Evolutionary conservation across 2,113 vertebrate species (phyloP), one percentile per base, ranked within the genome.

Genomic region (Reinhardtius hippoglossoides): DNA sequence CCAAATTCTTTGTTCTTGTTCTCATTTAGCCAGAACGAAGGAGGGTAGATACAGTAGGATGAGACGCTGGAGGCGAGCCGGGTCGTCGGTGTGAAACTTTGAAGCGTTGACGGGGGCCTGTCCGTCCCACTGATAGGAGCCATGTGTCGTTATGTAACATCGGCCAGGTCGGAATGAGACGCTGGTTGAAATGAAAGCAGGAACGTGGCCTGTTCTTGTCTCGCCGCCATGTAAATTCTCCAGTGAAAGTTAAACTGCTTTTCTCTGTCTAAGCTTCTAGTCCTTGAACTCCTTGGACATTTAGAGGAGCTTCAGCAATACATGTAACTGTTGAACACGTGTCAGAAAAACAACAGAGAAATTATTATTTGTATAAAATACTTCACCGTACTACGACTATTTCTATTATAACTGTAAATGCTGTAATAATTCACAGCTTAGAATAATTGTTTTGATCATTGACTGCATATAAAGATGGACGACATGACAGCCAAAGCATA

Each of bases 1-100:
- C 26, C 62, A 37, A 76, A 77, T 60, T 61, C 80, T 90, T 90
- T 90, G 84, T 90, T 81, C 87, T 88, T 46, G 76, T 85, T 84
- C 78, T 71, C 80, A 48, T 89, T 85, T 76, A 78, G 62, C 65
- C 1, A 9, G 31, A 73, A 71, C 48, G 65, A 85, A 74, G 37
- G 20, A 42, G 63, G 69, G 10, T 8, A 63, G 2, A 12, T 21
- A n/a, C 61, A 24, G 57, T 37, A 8, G 14, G 24, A n/a, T 37
- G 60, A 77, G 58, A 62, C 40, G 61, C 58, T 59, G 61, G 20
- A 69, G 79, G 83, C 2, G 3, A 44, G 57, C 48, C 9, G 31
- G 71, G 67, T 59, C 35, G 9, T 68, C 21, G 12, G 21, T 23
- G 64, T 78, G 55, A 50, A 71, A 35, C 67, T 68, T 2, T 1